Evolutionary conservation across 2,113 vertebrate genomes (phyloP).

Genomic region (Tonatia bakeri): DNA sequence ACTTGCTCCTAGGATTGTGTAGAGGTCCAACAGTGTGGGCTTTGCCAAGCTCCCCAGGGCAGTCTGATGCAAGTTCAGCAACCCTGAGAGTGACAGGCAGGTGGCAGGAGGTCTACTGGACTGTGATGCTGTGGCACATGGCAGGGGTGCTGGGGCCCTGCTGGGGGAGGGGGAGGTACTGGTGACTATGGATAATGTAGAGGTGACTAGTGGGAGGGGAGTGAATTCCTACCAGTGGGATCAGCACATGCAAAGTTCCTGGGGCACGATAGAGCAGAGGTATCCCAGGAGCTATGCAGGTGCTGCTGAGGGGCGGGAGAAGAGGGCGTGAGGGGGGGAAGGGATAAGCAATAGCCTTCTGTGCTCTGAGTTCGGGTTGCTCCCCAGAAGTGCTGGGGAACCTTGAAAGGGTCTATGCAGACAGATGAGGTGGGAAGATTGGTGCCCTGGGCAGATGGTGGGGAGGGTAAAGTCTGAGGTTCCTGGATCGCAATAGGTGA

Average conservation of each 20-base stretch:
- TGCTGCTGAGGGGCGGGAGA: neutral
- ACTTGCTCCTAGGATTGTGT: neutral
- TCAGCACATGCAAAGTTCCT: neutral
- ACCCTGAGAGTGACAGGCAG: neutral
- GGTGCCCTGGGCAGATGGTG: too few species aligned
- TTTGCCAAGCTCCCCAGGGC: neutral
- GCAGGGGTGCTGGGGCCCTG: neutral
- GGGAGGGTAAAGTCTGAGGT: neutral
- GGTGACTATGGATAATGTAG: neutral
- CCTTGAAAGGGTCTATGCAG: neutral
- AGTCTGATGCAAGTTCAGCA: neutral
- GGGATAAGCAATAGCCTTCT: neutral
- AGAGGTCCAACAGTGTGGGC: neutral
- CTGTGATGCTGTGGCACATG: rapidly evolving
- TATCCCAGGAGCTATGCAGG: neutral
- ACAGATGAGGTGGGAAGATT: neutral
- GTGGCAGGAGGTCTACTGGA: rapidly evolving
- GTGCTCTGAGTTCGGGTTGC: neutral
- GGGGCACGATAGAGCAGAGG: neutral
- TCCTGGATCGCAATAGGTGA: neutral
- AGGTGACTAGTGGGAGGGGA: neutral
- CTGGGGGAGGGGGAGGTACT: neutral
- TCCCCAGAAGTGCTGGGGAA: neutral
- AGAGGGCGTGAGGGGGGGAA: neutral
- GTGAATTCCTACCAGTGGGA: neutral